phyloP scores from a whole-genome alignment of 1,140 invertebrate species.

The Amyelois transitella region DNA sequence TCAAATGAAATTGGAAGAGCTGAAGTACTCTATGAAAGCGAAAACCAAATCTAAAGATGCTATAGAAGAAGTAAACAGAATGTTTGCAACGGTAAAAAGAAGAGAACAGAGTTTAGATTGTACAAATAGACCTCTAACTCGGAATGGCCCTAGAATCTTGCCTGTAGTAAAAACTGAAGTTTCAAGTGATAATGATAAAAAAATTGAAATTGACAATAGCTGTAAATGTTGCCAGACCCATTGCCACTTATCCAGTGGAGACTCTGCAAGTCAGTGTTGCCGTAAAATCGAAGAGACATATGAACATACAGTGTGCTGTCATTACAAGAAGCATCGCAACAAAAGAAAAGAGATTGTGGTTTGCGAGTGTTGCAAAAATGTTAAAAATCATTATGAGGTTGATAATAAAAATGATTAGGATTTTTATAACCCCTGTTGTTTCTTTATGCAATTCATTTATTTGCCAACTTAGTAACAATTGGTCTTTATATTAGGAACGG shows the following conservation, averaged over 20 bases:
- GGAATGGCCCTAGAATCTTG: constrained; percentile 50
- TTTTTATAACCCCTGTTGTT: too few species aligned
- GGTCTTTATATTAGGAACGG: too few species aligned
- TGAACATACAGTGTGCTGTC: constrained; percentile 32
- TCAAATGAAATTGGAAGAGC: constrained; percentile 61
- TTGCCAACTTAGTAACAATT: too few species aligned
- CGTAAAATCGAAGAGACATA: constrained; percentile 16
- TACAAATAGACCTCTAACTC: constrained; percentile 38
- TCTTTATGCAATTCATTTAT: too few species aligned
- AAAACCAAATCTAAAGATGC: constrained; percentile 54
- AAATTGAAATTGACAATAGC: constrained; percentile 1
- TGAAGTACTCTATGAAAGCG: constrained; percentile 49
- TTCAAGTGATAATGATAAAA: constrained; percentile 4
- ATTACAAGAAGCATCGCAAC: constrained; percentile 17
- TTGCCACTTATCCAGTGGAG: constrained; percentile 44
- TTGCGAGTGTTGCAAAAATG: constrained; percentile 21
- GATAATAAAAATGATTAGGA: not conserved
- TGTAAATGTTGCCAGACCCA: constrained; percentile 37
- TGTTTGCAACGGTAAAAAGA: constrained; percentile 53
- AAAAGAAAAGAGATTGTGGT: constrained; percentile 9
- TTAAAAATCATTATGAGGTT: not conserved
- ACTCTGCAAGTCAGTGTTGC: constrained; percentile 32
- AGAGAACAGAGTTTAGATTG: constrained; percentile 15
- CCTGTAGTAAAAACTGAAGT: constrained; percentile 52
- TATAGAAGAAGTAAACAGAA: constrained; percentile 59